Evolutionary conservation across 2,113 vertebrate genomes (phyloP).

Genomic region (Hypocryptadius cinnamomeus): DNA sequence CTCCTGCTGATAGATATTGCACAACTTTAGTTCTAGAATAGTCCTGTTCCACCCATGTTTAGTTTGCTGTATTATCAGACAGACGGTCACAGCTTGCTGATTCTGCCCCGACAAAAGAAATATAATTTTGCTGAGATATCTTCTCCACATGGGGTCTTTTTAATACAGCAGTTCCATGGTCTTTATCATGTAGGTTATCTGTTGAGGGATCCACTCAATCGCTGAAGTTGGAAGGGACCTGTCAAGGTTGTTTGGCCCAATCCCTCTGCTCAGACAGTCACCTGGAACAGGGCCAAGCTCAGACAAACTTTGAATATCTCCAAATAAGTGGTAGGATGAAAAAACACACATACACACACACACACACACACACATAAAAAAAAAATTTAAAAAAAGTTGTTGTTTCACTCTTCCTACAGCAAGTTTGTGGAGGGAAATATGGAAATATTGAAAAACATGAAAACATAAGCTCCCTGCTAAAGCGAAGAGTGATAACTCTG

Average conservation of each 20-base stretch:
- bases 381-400: neutral
- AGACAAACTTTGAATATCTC: neutral
- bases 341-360: too few relatives aligned
- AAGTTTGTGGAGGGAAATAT: neutral
- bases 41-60: neutral
- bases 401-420: neutral
- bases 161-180: neutral
- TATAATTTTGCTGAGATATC: neutral
- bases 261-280: neutral
- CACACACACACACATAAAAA: too few relatives aligned
- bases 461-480: neutral
- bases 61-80: neutral
- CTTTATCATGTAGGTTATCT: neutral
- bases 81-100: neutral
- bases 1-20: neutral
- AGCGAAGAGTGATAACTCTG: neutral
- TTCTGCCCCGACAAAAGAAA: neutral
- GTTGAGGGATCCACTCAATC: fast-evolving
- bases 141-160: neutral
- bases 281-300: neutral
- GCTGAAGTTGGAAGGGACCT: neutral
- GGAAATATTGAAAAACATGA: neutral
- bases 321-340: neutral
- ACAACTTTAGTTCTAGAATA: neutral
- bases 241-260: neutral